Conservation (phyloP, 2,797 vertebrate genomes). For the Streptopelia turtur region DNA sequence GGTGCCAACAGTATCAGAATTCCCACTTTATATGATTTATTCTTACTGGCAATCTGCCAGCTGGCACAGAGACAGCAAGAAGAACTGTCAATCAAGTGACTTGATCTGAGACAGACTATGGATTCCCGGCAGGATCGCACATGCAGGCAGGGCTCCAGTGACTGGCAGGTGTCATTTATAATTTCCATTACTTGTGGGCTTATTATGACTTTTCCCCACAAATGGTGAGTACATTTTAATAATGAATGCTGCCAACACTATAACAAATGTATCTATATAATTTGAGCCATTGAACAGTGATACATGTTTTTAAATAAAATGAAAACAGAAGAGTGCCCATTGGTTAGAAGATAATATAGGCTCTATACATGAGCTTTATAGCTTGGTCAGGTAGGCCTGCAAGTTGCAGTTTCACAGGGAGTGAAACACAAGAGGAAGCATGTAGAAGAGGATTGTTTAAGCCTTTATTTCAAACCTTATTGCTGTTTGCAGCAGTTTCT, state of each 20-base stretch:
- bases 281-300: background rate
- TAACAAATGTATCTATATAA: background rate
- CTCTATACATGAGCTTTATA: background rate
- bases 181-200: background rate
- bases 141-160: background rate
- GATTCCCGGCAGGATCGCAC: background rate
- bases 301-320: background rate
- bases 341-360: background rate
- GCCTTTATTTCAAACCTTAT: background rate
- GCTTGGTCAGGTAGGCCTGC: background rate
- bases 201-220: background rate
- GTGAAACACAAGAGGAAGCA: background rate
- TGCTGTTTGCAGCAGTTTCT: conserved; percentile 52
- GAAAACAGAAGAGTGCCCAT: background rate
- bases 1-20: background rate
- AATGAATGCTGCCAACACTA: background rate
- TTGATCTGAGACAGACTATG: background rate
- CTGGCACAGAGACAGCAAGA: background rate
- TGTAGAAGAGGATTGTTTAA: background rate
- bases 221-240: background rate
- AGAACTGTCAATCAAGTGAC: background rate
- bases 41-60: background rate
- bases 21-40: background rate
- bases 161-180: background rate
- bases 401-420: background rate